Conservation (phyloP, 2,113 vertebrate species). For the Lethenteron camtschaticum region DNA sequence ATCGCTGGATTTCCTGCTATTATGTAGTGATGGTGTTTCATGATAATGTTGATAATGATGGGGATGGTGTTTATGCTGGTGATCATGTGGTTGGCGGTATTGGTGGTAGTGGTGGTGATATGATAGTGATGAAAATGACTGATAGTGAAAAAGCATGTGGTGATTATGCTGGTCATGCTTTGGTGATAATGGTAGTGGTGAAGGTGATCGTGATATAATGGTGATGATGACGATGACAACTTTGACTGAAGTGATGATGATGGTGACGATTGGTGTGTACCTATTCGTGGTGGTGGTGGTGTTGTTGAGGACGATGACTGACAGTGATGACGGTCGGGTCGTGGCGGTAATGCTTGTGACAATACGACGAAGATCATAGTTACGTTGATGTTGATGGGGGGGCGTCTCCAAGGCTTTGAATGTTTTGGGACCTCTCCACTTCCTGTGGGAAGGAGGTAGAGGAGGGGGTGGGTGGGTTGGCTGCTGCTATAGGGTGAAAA, state of each 20-base stretch:
- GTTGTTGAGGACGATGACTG: background rate
- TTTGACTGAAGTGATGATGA: background rate
- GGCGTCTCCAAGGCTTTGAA: no score
- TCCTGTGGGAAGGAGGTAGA: no score
- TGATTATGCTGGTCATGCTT: background rate
- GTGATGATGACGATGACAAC: constrained; percentile 1
- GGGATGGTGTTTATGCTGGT: background rate
- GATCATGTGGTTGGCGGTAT: background rate
- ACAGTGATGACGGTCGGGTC: background rate
- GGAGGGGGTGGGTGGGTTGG: no score
- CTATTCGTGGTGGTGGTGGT: background rate
- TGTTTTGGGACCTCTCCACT: no score
- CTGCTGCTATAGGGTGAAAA: no score
- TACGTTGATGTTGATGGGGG: no score
- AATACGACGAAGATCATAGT: no score
- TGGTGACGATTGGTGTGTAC: background rate
- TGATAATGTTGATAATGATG: background rate
- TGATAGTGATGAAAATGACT: background rate
- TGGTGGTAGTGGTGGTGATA: background rate
- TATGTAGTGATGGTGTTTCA: no score
- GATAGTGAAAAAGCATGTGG: background rate
- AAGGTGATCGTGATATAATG: background rate
- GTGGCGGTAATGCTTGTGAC: background rate
- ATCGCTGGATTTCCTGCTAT: no score
- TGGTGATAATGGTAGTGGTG: background rate